A percentile compares a stretch with the other conserved stretches of the same genome.
Evolutionary conservation across 2,113 vertebrate species (phyloP).

Genomic region (Hucho hucho): DNA sequence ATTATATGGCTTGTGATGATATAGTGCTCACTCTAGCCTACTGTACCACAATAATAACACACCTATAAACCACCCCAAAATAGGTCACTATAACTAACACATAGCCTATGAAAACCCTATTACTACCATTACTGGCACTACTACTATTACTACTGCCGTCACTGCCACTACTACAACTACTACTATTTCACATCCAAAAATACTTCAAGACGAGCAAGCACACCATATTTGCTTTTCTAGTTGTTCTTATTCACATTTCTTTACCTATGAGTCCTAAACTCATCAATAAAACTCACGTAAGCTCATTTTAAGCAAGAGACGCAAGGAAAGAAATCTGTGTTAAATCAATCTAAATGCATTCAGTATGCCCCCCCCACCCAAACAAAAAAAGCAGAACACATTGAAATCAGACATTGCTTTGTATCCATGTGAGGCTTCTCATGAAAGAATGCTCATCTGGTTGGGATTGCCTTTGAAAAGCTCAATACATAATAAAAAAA

Average conservation of each 20-base stretch:
- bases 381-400: conserved; percentile 61
- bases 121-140: no score
- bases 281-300: not conserved
- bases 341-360: conserved; percentile 39
- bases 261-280: not conserved
- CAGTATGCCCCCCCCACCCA: conserved; percentile 29
- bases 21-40: no score
- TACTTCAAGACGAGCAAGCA: no score
- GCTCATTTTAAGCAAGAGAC: not conserved
- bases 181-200: no score
- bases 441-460: conserved; percentile 68
- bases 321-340: conserved; percentile 24
- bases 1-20: no score
- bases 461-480: conserved; percentile 69
- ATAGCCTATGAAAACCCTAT: no score
- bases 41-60: no score
- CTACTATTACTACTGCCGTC: no score
- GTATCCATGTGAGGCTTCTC: conserved; percentile 63
- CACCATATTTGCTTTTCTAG: not conserved
- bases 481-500: conserved; percentile 63
- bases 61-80: no score
- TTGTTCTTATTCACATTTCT: conserved; percentile 34
- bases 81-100: no score
- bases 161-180: no score
- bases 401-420: conserved; percentile 74